phyloP scores from a whole-genome alignment of 2,888 invertebrate genomes.

The Clitarchus hookeri region DNA sequence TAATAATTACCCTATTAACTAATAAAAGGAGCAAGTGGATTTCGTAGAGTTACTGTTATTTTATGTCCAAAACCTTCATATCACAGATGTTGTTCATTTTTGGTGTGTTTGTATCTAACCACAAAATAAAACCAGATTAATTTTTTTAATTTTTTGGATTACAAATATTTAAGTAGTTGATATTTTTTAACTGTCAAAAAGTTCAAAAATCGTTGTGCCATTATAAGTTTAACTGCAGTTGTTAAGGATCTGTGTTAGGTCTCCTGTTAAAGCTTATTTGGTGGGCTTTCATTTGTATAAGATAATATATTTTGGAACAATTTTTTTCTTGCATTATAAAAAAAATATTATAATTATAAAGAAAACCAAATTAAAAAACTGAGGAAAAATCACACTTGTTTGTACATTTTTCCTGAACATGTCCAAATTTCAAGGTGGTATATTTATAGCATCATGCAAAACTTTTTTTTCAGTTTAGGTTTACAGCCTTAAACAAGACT shows the following conservation, averaged over 20 bases:
- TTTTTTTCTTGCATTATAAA: background rate
- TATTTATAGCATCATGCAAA: background rate
- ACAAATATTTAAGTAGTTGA: too few species aligned
- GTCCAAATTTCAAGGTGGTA: slow-evolving; percentile 20
- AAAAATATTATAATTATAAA: background rate
- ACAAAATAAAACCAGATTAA: too few species aligned
- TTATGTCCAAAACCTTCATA: too few species aligned
- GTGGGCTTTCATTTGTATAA: background rate
- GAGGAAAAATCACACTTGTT: background rate
- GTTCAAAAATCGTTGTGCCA: too few species aligned
- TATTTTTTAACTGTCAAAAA: too few species aligned
- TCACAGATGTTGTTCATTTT: too few species aligned
- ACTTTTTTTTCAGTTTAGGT: background rate
- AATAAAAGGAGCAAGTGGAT: too few species aligned
- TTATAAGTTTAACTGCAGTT: too few species aligned
- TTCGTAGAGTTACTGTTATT: too few species aligned
- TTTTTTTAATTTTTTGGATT: too few species aligned
- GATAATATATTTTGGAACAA: background rate
- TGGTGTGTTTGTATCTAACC: too few species aligned
- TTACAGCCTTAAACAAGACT: slow-evolving; percentile 12
- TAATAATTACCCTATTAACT: too few species aligned
- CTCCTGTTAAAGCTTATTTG: slow-evolving; percentile 11
- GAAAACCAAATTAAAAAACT: background rate
- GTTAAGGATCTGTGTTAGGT: background rate
- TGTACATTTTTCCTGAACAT: background rate